These are phyloP conservation scores for Lutraria rhynchaena DNA, from an alignment of 1,140 invertebrate genomes.

Conservation along the genomic window DNA sequence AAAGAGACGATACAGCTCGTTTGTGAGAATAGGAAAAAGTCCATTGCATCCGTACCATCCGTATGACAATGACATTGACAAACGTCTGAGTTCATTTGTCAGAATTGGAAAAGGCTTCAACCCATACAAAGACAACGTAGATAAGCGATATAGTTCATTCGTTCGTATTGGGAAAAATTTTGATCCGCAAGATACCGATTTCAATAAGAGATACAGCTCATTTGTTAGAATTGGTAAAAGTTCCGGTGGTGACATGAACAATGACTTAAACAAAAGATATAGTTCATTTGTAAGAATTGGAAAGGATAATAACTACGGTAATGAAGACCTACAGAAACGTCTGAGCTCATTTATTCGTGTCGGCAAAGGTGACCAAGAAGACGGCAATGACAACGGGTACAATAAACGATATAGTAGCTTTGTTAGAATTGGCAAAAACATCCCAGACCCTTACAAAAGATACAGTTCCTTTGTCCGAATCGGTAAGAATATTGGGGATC, in stretches of 20 bases:
- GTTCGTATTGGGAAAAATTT: conserved; percentile 46
- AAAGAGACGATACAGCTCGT: conserved; percentile 27
- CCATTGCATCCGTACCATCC: not conserved
- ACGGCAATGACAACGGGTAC: too few species aligned
- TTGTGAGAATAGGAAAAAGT: conserved; percentile 27
- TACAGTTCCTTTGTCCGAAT: conserved; percentile 44
- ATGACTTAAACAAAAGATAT: conserved; percentile 12
- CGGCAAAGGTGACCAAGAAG: not conserved
- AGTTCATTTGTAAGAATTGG: conserved; percentile 54
- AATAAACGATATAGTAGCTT: conserved; percentile 36
- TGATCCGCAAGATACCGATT: not conserved
- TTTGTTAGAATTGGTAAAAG: conserved; percentile 57
- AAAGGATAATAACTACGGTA: not conserved
- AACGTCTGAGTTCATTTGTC: conserved; percentile 35
- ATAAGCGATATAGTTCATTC: conserved; percentile 40
- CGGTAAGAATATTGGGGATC: conserved; percentile 35
- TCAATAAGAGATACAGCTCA: conserved; percentile 29
- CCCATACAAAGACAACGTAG: not conserved
- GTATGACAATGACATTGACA: not conserved
- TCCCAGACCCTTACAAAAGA: conserved; percentile 7
- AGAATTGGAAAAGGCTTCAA: conserved; percentile 16
- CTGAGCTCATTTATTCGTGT: conserved; percentile 39
- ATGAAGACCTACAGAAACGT: conserved; percentile 14
- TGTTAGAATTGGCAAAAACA: conserved; percentile 48
- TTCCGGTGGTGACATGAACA: not conserved